These are phyloP conservation scores for Enoplosus armatus DNA, from an alignment of 2,797 vertebrate genomes.

Conservation along the genomic window DNA sequence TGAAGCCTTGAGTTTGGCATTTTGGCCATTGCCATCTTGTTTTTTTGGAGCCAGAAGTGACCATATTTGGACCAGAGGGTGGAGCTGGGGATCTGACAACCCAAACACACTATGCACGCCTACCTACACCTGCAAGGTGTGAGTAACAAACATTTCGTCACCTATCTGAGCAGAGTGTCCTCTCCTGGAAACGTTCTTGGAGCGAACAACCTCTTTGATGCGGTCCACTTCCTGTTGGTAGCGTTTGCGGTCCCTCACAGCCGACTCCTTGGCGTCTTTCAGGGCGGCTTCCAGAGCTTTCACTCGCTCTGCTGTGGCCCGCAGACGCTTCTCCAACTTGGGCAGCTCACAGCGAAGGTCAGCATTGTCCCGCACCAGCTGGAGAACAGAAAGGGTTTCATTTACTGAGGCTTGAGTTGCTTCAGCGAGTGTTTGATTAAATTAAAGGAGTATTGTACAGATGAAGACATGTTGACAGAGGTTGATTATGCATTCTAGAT, in stretches of 20 bases:
- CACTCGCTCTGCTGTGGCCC: constrained; percentile 94
- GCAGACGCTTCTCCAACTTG: constrained; percentile 95
- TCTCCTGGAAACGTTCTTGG: constrained; percentile 92
- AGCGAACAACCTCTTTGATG: constrained; percentile 93
- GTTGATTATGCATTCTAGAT: too few species aligned
- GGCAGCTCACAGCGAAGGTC: constrained; percentile 98
- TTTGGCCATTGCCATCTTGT: too few species aligned
- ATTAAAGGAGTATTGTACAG: too few species aligned
- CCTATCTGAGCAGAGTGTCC: constrained; percentile 94
- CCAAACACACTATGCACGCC: too few species aligned
- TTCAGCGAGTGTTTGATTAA: too few species aligned
- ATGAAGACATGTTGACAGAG: too few species aligned
- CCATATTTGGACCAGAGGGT: too few species aligned
- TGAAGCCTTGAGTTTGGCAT: too few species aligned
- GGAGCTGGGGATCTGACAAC: too few species aligned
- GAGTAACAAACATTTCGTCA: constrained; percentile 63
- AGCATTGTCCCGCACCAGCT: constrained; percentile 97
- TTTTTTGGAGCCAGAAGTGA: too few species aligned
- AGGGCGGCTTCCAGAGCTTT: constrained; percentile 92
- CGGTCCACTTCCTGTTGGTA: constrained; percentile 98
- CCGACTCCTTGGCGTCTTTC: constrained; percentile 93
- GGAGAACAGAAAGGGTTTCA: not conserved
- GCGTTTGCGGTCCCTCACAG: constrained; percentile 92
- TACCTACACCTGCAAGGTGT: too few species aligned
- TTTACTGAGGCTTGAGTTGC: too few species aligned